Evolutionary conservation across 2,113 vertebrate genomes (phyloP).

Genomic region (Etia nguti): DNA sequence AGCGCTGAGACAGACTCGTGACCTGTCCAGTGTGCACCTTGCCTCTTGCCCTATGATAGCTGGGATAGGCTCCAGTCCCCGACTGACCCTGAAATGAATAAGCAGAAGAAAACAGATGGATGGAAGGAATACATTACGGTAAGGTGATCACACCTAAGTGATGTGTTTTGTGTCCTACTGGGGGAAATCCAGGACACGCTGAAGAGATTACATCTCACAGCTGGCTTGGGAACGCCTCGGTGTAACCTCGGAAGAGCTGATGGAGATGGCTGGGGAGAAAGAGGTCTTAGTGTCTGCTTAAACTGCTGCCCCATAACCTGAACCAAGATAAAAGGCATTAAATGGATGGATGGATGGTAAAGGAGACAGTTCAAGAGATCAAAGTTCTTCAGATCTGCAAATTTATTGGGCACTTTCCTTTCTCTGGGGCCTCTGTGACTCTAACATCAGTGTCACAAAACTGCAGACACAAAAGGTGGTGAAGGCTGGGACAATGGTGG

Average conservation of each 20-base stretch:
- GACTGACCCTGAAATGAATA: not conserved
- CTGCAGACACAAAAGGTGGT: not conserved
- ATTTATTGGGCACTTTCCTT: constrained; percentile 10
- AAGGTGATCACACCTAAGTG: not conserved
- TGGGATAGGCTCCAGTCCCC: not conserved
- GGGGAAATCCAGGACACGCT: not conserved
- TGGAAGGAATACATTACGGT: not conserved
- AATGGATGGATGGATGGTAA: not conserved
- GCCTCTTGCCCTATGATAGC: not conserved
- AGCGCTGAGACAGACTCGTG: not conserved
- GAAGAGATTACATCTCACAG: not conserved
- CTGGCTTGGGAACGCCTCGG: not conserved
- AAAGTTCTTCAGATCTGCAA: not conserved
- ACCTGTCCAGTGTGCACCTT: not conserved
- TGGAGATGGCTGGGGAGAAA: not conserved
- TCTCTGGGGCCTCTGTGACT: not conserved
- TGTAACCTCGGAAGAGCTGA: not conserved
- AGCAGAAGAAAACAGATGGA: not conserved
- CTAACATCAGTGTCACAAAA: not conserved
- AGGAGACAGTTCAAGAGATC: constrained; percentile 1
- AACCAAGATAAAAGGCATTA: not conserved
- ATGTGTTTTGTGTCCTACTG: not conserved
- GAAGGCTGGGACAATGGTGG: not conserved
- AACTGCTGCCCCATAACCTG: not conserved
- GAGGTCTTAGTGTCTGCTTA: not conserved